Base-by-base conservation (phyloP, 2,113 vertebrate genomes). In the Rattus norvegicus region DNA sequence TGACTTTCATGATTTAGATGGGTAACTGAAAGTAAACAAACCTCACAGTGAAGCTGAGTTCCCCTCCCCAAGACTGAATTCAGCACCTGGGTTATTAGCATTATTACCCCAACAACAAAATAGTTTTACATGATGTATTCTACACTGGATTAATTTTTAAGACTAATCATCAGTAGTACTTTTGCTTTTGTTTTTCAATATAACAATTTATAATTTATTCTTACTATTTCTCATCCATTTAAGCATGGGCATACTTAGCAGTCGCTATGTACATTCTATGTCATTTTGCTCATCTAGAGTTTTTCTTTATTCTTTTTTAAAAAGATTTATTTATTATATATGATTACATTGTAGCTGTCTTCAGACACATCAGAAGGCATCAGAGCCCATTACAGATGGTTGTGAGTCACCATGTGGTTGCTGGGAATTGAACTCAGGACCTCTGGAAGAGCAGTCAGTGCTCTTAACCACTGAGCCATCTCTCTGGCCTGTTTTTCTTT, bases 41-140 rank as follows among this genome's bases (percentile, higher is more conserved):
- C 43, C 0, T 93, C 20, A 12, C 0, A 10, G n/a, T 9, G 39
- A 94, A 3, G 36, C 56, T 86, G 13, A 2, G 86, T 54, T 20
- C 84, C 59, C 73, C 36, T 61, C 36, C 43, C 0, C 1, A 61
- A 67, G 12, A 69, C 26, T 79, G 56, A 92, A 73, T 52, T 95
- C 33, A 77, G 36, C 67, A 61, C 2, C 9, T 91, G 36, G 20
- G 0, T 91, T 88, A 84, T 75, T 93, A 88, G 52, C 20, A 75
- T 39, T 59, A 85, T 90, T 92, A 93, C 69, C 73, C 79, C 22
- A 95, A n/a, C 87, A 36, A 73, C 77, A 4, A 73, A 91, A 81
- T 54, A 89, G 7, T 85, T 93, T 56, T 54, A 83, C 33, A 84
- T 33, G 24, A 92, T 94, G 28, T 9, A 69, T 79, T 83, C 26